phyloP scores from a whole-genome alignment of 2,113 vertebrate species.

The Pseudolaguvia tuberculata region DNA sequence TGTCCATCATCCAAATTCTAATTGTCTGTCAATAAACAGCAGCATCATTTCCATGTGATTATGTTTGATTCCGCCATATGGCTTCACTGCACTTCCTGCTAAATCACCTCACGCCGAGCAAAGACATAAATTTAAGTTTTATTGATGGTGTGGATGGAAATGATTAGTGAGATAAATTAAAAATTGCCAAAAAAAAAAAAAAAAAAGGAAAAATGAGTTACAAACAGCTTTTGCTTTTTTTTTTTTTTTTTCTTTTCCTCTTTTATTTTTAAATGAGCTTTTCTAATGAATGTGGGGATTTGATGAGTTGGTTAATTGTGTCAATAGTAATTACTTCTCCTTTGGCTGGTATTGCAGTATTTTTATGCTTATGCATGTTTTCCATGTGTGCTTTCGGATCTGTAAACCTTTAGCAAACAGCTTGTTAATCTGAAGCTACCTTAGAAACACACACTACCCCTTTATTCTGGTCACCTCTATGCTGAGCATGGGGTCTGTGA shows the following conservation, averaged over 20 bases:
- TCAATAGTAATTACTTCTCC: conserved; percentile 73
- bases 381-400: conserved; percentile 51
- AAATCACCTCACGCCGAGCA: conserved; percentile 39
- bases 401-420: conserved; percentile 54
- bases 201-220: conserved; percentile 64
- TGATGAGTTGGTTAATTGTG: conserved; percentile 74
- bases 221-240: conserved; percentile 67
- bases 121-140: conserved; percentile 51
- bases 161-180: conserved; percentile 59
- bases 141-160: conserved; percentile 46
- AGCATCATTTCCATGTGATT: conserved; percentile 44
- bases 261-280: conserved; percentile 64
- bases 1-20: conserved; percentile 42
- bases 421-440: conserved; percentile 59
- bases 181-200: conserved; percentile 57
- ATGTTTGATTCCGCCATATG: conserved; percentile 52
- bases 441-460: conserved; percentile 55
- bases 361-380: conserved; percentile 60
- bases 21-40: conserved; percentile 46
- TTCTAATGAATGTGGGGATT: conserved; percentile 71
- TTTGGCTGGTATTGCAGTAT: conserved; percentile 56
- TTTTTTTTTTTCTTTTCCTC: conserved; percentile 56
- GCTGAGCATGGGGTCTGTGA: conserved; percentile 25
- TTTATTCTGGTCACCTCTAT: conserved; percentile 28
- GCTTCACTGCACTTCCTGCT: conserved; percentile 41